These are phyloP conservation scores for Carollia perspicillata DNA, from an alignment of 2,113 vertebrate genomes.

Conservation along the genomic window DNA sequence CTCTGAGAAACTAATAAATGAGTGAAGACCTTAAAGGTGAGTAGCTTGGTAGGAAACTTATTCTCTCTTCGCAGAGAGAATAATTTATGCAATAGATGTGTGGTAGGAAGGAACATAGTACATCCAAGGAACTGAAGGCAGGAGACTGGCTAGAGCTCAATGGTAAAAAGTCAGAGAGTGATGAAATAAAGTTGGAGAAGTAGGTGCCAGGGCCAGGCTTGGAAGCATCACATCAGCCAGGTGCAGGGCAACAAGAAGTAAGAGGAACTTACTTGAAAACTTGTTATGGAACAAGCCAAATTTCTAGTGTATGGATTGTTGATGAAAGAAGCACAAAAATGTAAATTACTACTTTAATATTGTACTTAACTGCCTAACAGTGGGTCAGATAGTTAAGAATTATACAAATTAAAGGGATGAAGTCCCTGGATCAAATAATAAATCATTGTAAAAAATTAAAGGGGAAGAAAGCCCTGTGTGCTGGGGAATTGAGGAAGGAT, in stretches of 20 bases:
- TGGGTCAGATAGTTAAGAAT: neutral
- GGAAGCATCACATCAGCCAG: neutral
- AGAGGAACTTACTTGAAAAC: neutral
- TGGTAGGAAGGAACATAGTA: neutral
- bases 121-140: neutral
- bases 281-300: neutral
- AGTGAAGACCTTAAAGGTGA: neutral
- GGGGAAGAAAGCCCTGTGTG: neutral
- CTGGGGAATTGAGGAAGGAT: neutral
- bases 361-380: neutral
- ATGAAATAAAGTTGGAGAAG: neutral
- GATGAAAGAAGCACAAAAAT: neutral
- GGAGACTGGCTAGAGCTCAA: neutral
- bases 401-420: neutral
- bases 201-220: neutral
- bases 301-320: neutral
- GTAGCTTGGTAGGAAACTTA: neutral
- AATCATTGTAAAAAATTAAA: neutral
- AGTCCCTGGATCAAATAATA: neutral
- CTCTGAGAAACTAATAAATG: neutral
- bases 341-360: neutral
- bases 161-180: neutral
- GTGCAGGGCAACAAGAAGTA: neutral
- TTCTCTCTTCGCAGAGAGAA: neutral
- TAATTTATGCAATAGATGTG: neutral